Base-by-base conservation (phyloP, 2,797 vertebrate species). In the Gobionotothen gibberifrons region DNA sequence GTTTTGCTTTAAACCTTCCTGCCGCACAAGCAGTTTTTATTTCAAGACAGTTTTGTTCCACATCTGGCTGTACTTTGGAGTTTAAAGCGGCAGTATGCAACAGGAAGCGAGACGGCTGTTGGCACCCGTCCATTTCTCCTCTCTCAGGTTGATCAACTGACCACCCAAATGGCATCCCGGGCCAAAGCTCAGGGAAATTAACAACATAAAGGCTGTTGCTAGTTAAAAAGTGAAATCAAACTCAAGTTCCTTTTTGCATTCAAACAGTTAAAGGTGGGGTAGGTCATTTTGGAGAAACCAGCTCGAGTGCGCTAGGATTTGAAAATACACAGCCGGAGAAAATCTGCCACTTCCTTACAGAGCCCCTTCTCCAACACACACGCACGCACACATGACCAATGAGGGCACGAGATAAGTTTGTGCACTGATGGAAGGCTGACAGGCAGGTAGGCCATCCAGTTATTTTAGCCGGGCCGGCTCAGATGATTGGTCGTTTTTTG, bases 21-120 rank as follows among this genome's bases (percentile, higher is more conserved):
- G 69, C 61, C 66, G 62, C 54, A 48, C 48, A 42, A 14, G 70
- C 59, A 61, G 59, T 69, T 85, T 86, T 85, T 59, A 68, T 83
- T 81, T 79, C 54, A 43, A 70, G 59, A 65, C 66, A 46, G 54
- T 78, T 79, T 53, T 73, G 32, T 58, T 81, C 67, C 68, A 81
- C 83, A 88, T 84, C 72, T 83, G 78, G 74, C 57, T 83, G 61
- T 60, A 76, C 75, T 72, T 83, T 76, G 54, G 40, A 76, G 72
- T 71, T 71, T 71, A 80, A 85, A 83, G 85, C 2, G 57, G 54
- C 56, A 43, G 51, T 49, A 5, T 54, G 62, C 72, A 74, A 54
- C 74, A 73, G 44, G 17, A 26, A 78, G 42, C 63, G 69, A 67
- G 55, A 61, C 36, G 9, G 9, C 43, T 72, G 64, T 74, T 65